These are phyloP conservation scores for Acrobasis consociella DNA, from an alignment of 2,888 invertebrate genomes.

Conservation along the genomic window DNA sequence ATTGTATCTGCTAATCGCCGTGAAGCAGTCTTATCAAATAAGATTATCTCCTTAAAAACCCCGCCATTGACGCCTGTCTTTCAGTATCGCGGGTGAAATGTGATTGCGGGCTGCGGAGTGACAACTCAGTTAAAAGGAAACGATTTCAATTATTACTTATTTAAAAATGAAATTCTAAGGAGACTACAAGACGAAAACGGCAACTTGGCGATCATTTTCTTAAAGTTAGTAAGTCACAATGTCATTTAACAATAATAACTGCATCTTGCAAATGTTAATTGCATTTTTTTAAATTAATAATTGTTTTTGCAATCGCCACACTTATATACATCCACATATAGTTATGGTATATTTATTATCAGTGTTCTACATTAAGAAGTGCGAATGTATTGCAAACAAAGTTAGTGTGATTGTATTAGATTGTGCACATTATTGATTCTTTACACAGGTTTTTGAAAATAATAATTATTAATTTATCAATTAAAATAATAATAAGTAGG, in stretches of 20 bases:
- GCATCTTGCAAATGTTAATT: not conserved
- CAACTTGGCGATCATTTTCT: not conserved
- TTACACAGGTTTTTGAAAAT: not conserved
- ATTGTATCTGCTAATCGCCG: slow-evolving; percentile 58
- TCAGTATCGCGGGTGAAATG: slow-evolving; percentile 62
- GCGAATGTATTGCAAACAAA: not conserved
- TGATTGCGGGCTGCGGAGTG: slow-evolving; percentile 47
- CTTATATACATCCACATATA: not conserved
- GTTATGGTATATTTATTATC: not conserved
- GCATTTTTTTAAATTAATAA: not conserved
- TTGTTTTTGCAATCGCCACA: slow-evolving; percentile 1
- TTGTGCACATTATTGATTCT: too few species aligned
- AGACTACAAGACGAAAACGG: not conserved
- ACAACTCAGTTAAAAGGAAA: slow-evolving; percentile 29
- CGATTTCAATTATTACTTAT: slow-evolving; percentile 23
- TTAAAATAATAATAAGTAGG: too few species aligned
- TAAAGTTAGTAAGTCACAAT: not conserved
- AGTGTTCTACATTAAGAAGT: slow-evolving; percentile 12
- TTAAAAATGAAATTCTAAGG: slow-evolving; percentile 15
- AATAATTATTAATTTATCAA: too few species aligned
- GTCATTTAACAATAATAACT: not conserved
- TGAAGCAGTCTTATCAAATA: slow-evolving; percentile 67
- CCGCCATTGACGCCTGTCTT: slow-evolving; percentile 61
- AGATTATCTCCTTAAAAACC: slow-evolving; percentile 78
- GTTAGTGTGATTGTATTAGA: not conserved